These are phyloP conservation scores for Sparus aurata DNA, from an alignment of 2,797 vertebrate species.

Conservation along the genomic window DNA sequence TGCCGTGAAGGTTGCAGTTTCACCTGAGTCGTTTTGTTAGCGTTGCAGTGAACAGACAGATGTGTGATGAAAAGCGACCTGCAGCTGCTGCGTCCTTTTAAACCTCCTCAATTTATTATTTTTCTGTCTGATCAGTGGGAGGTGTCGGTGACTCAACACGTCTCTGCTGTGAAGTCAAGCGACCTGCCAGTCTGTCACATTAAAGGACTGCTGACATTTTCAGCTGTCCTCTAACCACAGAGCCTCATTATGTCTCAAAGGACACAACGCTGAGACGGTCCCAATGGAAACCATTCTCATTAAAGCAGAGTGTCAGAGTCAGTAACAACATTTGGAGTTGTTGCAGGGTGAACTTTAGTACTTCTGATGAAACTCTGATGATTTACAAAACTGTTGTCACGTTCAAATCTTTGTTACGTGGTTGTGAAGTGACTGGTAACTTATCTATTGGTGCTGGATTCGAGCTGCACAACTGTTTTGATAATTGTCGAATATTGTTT, in stretches of 20 bases:
- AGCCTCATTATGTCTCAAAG: slow-evolving; percentile 6
- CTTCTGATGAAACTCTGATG: background rate
- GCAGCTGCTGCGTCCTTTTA: slow-evolving; percentile 10
- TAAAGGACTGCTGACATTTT: slow-evolving; percentile 34
- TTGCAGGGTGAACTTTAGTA: background rate
- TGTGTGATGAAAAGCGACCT: slow-evolving; percentile 7
- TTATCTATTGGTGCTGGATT: too few relatives aligned
- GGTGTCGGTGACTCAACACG: slow-evolving; percentile 20
- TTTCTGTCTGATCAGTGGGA: slow-evolving; percentile 10
- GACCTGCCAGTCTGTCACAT: slow-evolving; percentile 30
- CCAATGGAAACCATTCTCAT: background rate
- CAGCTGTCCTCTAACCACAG: slow-evolving; percentile 21
- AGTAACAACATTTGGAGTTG: too few relatives aligned
- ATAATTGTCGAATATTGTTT: background rate
- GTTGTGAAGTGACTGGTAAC: too few relatives aligned
- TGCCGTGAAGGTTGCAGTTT: background rate
- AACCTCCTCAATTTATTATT: background rate
- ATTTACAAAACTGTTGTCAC: too few relatives aligned
- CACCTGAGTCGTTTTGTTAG: background rate
- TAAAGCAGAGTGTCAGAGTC: background rate
- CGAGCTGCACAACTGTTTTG: background rate
- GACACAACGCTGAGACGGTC: background rate
- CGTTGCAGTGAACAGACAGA: background rate
- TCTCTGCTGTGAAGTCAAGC: slow-evolving; percentile 17
- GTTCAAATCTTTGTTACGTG: too few relatives aligned